A percentile compares a stretch with the other conserved stretches of the same genome.
Evolutionary conservation across 1,140 invertebrate genomes (phyloP).

Genomic region (Zaprionus vittiger): DNA sequence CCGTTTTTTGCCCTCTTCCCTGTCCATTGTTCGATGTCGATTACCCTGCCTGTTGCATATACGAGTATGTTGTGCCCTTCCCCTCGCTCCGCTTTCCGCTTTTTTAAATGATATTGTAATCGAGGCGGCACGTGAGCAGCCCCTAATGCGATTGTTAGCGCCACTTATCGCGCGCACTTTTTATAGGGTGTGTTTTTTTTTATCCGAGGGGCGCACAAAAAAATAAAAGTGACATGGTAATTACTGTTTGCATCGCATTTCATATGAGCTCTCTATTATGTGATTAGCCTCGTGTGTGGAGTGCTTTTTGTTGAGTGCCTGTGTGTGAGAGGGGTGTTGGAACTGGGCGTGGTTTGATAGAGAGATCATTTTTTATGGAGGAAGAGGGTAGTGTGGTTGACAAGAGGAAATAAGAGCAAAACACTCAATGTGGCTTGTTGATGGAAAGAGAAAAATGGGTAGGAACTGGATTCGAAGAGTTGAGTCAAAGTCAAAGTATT

Average conservation of each 20-base stretch:
- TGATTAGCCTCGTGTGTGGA: constrained; percentile 50
- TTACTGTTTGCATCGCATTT: constrained; percentile 49
- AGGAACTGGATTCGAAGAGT: not conserved
- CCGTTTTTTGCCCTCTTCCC: constrained; percentile 65
- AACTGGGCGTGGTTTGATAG: constrained; percentile 33
- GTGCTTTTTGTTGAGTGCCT: constrained; percentile 1
- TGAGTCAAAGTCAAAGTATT: not conserved
- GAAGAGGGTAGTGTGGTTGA: not conserved
- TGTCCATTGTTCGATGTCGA: constrained; percentile 33
- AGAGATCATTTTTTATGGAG: constrained; percentile 37
- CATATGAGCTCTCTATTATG: constrained; percentile 53
- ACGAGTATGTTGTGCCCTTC: constrained; percentile 41
- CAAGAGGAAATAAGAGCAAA: not conserved
- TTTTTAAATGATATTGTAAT: constrained; percentile 72
- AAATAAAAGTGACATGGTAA: constrained; percentile 69
- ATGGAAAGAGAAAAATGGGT: not conserved
- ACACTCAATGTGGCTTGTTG: not conserved
- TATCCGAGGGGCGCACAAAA: constrained; percentile 38
- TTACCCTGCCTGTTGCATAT: constrained; percentile 19
- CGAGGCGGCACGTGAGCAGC: constrained; percentile 68
- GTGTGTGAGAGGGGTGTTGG: constrained; percentile 5
- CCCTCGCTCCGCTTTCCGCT: constrained; percentile 18
- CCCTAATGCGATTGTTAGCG: constrained; percentile 77
- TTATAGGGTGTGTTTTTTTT: constrained; percentile 62
- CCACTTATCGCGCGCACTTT: constrained; percentile 67